Conservation (phyloP, 1,140 invertebrate species). For the Tachypleus tridentatus region DNA sequence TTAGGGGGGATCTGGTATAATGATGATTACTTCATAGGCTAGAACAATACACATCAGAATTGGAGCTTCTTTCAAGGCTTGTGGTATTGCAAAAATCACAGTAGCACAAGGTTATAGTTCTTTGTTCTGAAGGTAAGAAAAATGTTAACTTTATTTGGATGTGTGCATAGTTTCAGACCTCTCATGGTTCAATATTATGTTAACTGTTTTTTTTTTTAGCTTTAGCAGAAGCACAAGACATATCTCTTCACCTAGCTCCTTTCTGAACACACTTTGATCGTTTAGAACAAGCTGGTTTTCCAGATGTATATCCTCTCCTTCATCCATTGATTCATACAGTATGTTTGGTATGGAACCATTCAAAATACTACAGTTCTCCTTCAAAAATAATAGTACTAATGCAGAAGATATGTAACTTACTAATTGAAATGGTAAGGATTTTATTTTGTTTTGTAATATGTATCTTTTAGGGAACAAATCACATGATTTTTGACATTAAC, state of each 20-base stretch:
- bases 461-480: neutral
- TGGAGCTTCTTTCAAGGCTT: conserved; percentile 1
- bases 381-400: conserved; percentile 77
- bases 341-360: conserved; percentile 78
- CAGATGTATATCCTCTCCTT: conserved; percentile 59
- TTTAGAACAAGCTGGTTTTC: conserved; percentile 73
- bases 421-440: conserved; percentile 49
- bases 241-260: conserved; percentile 72
- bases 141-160: no score
- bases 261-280: conserved; percentile 57
- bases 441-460: neutral
- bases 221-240: conserved; percentile 78
- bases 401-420: conserved; percentile 77
- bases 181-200: neutral
- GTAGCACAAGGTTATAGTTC: conserved; percentile 12
- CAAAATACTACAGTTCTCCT: conserved; percentile 76
- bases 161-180: neutral
- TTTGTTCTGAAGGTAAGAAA: no score
- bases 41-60: conserved; percentile 21
- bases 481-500: neutral
- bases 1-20: no score
- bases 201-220: conserved; percentile 36
- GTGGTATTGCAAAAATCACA: conserved; percentile 1
- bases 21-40: neutral
- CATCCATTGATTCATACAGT: conserved; percentile 66